These are phyloP conservation scores for Antigone vipio DNA, from an alignment of 2,113 vertebrate species.

Conservation along the genomic window DNA sequence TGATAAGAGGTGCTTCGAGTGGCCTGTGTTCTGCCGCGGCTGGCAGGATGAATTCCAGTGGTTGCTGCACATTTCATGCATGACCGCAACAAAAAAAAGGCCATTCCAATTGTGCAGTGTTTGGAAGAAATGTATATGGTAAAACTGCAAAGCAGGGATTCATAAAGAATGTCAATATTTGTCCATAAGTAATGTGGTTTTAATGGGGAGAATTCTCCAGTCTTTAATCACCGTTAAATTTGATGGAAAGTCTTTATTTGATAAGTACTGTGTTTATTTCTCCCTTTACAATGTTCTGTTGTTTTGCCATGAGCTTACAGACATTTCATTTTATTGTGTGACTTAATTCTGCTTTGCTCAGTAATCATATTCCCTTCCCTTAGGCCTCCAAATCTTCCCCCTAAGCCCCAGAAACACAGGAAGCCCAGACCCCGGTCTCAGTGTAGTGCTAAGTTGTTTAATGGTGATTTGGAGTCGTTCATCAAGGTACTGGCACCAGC, in stretches of 20 bases:
- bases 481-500: slow-evolving; percentile 87
- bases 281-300: neutral
- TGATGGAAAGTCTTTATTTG: neutral
- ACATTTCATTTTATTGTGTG: slow-evolving; percentile 57
- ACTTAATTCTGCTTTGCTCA: slow-evolving; percentile 65
- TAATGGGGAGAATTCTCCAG: neutral
- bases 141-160: neutral
- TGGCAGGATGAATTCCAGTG: slow-evolving; percentile 19
- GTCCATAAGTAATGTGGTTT: neutral
- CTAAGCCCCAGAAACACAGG: slow-evolving; percentile 89
- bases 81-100: neutral
- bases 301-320: slow-evolving; percentile 49
- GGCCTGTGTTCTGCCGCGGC: neutral
- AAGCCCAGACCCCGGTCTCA: slow-evolving; percentile 89
- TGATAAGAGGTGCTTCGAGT: neutral
- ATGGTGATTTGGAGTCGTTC: slow-evolving; percentile 95
- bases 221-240: neutral
- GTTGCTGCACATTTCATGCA: neutral
- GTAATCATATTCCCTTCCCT: slow-evolving; percentile 83
- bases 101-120: neutral
- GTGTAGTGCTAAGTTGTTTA: slow-evolving; percentile 95
- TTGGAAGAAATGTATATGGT: neutral
- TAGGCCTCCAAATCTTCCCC: slow-evolving; percentile 90
- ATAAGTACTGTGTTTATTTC: neutral
- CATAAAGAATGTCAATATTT: neutral